Percentiles rank a stretch among this genome's conserved stretches.
These are phyloP conservation scores for Leiothrix lutea DNA, from an alignment of 2,113 vertebrate species.

Conservation along the genomic window DNA sequence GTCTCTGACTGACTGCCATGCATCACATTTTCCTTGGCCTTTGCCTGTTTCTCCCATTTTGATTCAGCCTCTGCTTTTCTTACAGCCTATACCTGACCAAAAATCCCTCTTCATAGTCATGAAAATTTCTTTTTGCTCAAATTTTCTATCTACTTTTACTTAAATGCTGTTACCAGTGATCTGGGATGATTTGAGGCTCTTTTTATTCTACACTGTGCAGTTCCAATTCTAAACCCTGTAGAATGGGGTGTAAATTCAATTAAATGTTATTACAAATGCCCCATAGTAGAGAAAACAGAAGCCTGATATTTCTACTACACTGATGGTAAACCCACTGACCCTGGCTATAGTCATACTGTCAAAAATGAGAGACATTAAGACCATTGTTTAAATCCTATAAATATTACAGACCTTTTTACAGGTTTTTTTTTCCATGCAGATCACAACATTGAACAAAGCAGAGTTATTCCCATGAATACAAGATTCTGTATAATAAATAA, in stretches of 20 bases:
- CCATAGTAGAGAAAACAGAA: background rate
- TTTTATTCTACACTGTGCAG: background rate
- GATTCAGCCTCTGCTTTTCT: background rate
- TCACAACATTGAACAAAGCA: background rate
- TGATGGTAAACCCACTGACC: background rate
- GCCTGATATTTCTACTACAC: background rate
- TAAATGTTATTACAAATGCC: background rate
- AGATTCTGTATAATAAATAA: background rate
- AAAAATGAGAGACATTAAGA: background rate
- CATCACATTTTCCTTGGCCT: background rate
- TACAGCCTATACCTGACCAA: background rate
- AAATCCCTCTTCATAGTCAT: background rate
- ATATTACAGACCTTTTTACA: background rate
- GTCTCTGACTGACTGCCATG: background rate
- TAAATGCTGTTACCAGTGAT: background rate
- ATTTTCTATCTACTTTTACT: background rate
- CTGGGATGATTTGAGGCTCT: background rate
- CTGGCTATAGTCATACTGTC: background rate
- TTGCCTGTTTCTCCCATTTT: background rate
- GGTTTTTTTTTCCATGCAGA: background rate
- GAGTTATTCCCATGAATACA: background rate
- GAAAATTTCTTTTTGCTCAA: background rate
- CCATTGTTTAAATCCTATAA: background rate
- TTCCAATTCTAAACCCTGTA: background rate
- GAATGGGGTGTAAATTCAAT: background rate